Conservation (phyloP, 2,888 invertebrate genomes). For the Cylindroiulus punctatus region DNA sequence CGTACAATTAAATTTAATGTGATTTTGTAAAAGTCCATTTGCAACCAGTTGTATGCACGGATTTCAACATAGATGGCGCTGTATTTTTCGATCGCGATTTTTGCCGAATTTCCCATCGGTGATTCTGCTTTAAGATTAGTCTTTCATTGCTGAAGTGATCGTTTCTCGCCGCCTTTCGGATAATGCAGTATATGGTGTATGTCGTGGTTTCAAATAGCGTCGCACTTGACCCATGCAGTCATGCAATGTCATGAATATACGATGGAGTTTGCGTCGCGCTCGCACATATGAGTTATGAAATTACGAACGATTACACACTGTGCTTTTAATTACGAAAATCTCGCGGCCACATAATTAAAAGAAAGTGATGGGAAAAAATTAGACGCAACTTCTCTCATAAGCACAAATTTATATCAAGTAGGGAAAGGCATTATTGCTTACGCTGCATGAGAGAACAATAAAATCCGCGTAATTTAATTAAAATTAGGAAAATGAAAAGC, state of each 20-base stretch:
- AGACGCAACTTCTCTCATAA: constrained; percentile 43
- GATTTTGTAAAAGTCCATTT: too few relatives aligned
- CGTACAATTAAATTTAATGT: too few relatives aligned
- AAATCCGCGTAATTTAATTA: constrained; percentile 57
- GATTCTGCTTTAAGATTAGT: not conserved
- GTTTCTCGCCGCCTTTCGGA: not conserved
- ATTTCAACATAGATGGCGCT: too few relatives aligned
- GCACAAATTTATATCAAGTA: constrained; percentile 46
- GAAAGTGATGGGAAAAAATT: constrained; percentile 51
- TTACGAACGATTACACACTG: constrained; percentile 54
- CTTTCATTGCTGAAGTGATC: not conserved
- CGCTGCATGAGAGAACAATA: constrained; percentile 53
- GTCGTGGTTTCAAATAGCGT: not conserved
- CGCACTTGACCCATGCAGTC: constrained; percentile 22
- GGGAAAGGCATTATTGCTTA: constrained; percentile 45
- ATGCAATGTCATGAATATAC: constrained; percentile 3
- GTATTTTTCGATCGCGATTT: too few relatives aligned
- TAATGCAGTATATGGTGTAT: not conserved
- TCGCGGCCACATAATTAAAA: constrained; percentile 53
- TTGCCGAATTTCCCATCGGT: not conserved
- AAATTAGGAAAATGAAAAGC: constrained; percentile 57
- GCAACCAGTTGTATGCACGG: too few relatives aligned
- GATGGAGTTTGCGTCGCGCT: not conserved
- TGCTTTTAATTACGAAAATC: constrained; percentile 56
- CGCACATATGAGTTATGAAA: constrained; percentile 48